Evolutionary conservation across 1,140 invertebrate species (phyloP).

Genomic region (Hypsibius dujardini): DNA sequence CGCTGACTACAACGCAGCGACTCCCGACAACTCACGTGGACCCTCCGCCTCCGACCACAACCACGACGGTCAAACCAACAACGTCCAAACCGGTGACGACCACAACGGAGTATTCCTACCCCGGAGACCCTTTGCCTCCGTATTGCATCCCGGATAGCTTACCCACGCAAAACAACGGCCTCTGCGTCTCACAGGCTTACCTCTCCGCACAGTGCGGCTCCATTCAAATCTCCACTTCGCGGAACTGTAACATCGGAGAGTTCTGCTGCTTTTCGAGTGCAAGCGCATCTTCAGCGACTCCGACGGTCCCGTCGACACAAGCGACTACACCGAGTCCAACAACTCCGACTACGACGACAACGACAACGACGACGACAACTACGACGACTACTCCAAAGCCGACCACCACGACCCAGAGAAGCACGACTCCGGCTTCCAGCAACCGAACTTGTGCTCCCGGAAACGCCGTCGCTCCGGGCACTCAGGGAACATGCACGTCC

Average conservation of each 20-base stretch:
- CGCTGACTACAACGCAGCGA: background rate
- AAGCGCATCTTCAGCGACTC: background rate
- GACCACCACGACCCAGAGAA: background rate
- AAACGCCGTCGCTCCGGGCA: background rate
- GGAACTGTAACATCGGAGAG: background rate
- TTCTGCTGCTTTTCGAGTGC: constrained; percentile 6
- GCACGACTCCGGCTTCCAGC: background rate
- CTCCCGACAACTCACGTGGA: background rate
- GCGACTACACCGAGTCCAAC: background rate
- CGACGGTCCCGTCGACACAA: background rate
- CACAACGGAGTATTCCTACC: too few relatives aligned
- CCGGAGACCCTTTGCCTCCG: too few relatives aligned
- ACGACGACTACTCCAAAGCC: background rate
- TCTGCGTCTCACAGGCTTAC: background rate
- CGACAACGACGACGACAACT: background rate
- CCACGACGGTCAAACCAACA: too few relatives aligned
- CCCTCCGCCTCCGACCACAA: too few relatives aligned
- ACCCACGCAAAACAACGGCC: background rate
- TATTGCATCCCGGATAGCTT: background rate
- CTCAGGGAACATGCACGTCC: background rate
- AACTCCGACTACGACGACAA: background rate
- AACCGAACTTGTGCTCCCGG: background rate
- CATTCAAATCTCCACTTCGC: constrained; percentile 6
- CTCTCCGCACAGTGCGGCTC: background rate
- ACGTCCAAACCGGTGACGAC: too few relatives aligned